These are phyloP conservation scores for Brachystomella parvula DNA, from an alignment of 1,140 invertebrate species.

Conservation along the genomic window DNA sequence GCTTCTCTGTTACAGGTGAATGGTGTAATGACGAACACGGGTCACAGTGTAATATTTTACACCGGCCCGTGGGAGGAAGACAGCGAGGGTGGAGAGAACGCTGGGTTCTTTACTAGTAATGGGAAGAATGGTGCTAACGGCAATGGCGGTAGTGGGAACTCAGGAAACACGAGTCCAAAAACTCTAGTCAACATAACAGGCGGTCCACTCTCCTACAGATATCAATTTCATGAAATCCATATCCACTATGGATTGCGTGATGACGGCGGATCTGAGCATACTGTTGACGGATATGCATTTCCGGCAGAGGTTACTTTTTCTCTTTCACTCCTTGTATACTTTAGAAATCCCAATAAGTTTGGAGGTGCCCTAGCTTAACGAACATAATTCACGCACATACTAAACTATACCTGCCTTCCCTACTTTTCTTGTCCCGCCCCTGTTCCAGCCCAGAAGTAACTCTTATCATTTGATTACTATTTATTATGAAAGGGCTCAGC, in stretches of 20 bases:
- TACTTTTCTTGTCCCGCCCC: too few relatives aligned
- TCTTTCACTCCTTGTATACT: background rate
- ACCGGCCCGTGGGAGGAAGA: slow-evolving; percentile 36
- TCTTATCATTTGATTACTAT: too few relatives aligned
- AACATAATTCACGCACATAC: too few relatives aligned
- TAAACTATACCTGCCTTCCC: too few relatives aligned
- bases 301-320: slow-evolving; percentile 71
- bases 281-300: slow-evolving; percentile 83
- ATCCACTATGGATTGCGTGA: slow-evolving; percentile 78
- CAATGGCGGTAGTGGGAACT: background rate
- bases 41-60: slow-evolving; percentile 52
- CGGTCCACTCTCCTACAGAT: slow-evolving; percentile 87
- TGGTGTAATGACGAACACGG: slow-evolving; percentile 78
- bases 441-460: too few relatives aligned
- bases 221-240: slow-evolving; percentile 88
- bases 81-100: slow-evolving; percentile 30
- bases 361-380: too few relatives aligned
- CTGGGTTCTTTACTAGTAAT: slow-evolving; percentile 13
- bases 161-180: slow-evolving; percentile 16
- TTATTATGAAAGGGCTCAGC: too few relatives aligned
- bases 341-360: too few relatives aligned
- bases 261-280: slow-evolving; percentile 83
- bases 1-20: slow-evolving; percentile 56
- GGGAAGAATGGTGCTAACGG: slow-evolving; percentile 18
- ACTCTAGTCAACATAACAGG: slow-evolving; percentile 82